These are phyloP conservation scores for Drosophila pseudoananassae DNA, from an alignment of 1,140 invertebrate genomes.

Conservation along the genomic window DNA sequence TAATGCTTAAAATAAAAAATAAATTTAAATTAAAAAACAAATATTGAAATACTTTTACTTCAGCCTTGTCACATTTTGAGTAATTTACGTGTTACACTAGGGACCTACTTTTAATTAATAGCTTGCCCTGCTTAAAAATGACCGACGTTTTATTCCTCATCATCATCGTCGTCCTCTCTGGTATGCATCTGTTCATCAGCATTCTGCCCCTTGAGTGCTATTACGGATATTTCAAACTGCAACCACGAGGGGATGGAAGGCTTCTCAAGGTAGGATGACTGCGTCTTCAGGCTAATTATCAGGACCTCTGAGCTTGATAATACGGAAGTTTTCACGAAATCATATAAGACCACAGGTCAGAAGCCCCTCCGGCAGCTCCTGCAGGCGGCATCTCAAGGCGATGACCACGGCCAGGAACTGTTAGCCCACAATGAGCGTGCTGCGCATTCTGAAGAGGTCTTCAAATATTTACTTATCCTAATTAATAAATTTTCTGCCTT, in stretches of 20 bases:
- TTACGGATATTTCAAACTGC: not conserved
- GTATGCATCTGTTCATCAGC: not conserved
- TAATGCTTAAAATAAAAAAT: no score
- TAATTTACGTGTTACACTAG: no score
- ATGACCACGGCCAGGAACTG: not conserved
- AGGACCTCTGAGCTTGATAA: not conserved
- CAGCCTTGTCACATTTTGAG: no score
- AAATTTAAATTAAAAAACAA: no score
- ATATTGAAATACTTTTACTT: no score
- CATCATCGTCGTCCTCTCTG: not conserved
- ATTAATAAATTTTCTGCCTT: no score
- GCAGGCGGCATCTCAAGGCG: constrained; percentile 1
- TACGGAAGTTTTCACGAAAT: not conserved
- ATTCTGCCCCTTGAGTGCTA: not conserved
- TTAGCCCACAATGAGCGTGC: not conserved
- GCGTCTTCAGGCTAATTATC: no score
- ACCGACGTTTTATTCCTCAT: not conserved
- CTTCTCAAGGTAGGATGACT: not conserved
- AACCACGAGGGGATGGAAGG: not conserved
- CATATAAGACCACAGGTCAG: not conserved
- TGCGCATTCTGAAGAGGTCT: no score
- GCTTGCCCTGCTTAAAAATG: no score
- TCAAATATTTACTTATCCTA: no score
- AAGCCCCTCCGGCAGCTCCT: not conserved
- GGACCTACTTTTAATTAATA: no score